These are phyloP conservation scores for Pseudochromis fuscus DNA, from an alignment of 2,797 vertebrate species.

Conservation along the genomic window DNA sequence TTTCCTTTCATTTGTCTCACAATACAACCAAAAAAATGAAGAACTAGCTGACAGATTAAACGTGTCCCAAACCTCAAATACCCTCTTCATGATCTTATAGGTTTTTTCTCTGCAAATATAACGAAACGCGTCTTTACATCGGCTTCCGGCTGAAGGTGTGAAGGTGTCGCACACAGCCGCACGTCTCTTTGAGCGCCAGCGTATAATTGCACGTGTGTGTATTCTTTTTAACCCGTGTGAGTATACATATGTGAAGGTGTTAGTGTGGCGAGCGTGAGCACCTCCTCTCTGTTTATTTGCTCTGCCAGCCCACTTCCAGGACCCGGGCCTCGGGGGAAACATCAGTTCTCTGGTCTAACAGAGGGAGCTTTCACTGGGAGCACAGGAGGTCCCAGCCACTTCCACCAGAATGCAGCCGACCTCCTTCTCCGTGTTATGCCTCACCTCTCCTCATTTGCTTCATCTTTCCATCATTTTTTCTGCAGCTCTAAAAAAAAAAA, in stretches of 20 bases:
- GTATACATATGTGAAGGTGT: conserved; percentile 77
- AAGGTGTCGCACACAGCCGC: conserved; percentile 31
- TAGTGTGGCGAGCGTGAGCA: conserved; percentile 62
- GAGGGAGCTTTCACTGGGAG: conserved; percentile 78
- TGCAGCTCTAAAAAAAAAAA: conserved; percentile 23
- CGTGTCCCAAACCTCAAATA: background rate
- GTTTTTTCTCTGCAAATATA: conserved; percentile 13
- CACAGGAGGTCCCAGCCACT: conserved; percentile 68
- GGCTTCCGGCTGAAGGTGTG: conserved; percentile 44
- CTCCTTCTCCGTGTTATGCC: conserved; percentile 28
- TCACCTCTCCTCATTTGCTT: conserved; percentile 37
- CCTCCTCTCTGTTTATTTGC: conserved; percentile 82
- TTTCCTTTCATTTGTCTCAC: conserved; percentile 21
- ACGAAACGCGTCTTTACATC: background rate
- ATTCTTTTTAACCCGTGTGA: conserved; percentile 52
- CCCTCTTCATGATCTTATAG: background rate
- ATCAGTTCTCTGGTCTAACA: conserved; percentile 76
- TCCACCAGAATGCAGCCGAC: conserved; percentile 63
- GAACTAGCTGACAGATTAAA: conserved; percentile 2
- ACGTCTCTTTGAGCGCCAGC: conserved; percentile 37
- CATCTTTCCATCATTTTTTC: conserved; percentile 45
- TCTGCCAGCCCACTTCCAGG: conserved; percentile 82
- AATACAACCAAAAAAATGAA: background rate
- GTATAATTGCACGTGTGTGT: conserved; percentile 33
- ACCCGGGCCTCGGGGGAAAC: conserved; percentile 71